phyloP scores from a whole-genome alignment of 1,140 invertebrate species.

The Asbolus verrucosus region DNA sequence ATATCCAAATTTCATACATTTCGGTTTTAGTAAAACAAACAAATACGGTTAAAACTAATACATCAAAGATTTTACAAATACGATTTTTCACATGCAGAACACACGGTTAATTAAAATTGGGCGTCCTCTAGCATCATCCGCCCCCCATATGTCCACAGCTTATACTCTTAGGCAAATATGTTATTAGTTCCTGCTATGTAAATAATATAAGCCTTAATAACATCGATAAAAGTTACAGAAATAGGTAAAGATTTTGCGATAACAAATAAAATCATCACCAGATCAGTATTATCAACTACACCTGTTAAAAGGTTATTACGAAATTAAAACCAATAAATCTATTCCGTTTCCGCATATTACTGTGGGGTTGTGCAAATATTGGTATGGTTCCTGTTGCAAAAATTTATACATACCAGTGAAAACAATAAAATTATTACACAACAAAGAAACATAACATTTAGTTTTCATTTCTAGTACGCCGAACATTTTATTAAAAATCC shows the following conservation, averaged over 20 bases:
- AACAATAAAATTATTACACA: slow-evolving; percentile 35
- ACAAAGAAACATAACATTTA: slow-evolving; percentile 23
- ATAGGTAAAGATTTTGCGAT: neutral
- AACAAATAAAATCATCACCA: neutral
- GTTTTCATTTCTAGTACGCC: slow-evolving; percentile 28
- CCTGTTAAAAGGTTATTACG: slow-evolving; percentile 2
- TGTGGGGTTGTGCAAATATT: too few species aligned
- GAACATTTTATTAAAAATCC: slow-evolving; percentile 45
- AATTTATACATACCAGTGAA: neutral
- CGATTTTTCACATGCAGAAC: slow-evolving; percentile 17
- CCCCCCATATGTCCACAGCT: slow-evolving; percentile 21
- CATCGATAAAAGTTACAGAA: slow-evolving; percentile 16
- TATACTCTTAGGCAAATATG: slow-evolving; percentile 10
- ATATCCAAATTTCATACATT: too few species aligned
- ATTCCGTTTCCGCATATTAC: neutral
- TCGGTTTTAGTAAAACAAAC: slow-evolving; percentile 14
- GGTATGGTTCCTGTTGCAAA: too few species aligned
- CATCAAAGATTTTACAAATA: slow-evolving; percentile 1
- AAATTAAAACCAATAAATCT: neutral
- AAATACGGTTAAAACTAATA: neutral
- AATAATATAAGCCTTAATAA: slow-evolving; percentile 10
- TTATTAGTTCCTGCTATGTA: slow-evolving; percentile 29
- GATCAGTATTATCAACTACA: neutral
- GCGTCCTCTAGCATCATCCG: neutral
- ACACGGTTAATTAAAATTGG: slow-evolving; percentile 21